These are phyloP conservation scores for Mus spicilegus DNA, from an alignment of 2,113 vertebrate species.

Conservation along the genomic window DNA sequence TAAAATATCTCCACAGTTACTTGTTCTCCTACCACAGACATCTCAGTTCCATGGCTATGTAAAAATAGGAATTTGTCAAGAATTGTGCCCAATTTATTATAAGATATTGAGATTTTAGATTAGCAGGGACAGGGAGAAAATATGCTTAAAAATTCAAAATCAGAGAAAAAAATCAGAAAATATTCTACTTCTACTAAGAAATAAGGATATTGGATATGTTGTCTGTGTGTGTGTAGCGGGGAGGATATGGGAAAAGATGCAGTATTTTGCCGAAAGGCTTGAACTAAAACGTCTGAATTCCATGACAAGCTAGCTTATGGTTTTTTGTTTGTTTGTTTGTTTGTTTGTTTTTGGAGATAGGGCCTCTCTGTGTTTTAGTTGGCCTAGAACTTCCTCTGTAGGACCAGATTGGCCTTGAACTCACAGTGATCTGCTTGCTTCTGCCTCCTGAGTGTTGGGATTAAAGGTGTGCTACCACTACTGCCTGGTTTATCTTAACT, in stretches of 20 bases:
- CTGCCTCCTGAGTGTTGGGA: background rate
- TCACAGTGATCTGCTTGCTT: too few relatives aligned
- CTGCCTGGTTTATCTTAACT: background rate
- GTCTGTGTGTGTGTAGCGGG: background rate
- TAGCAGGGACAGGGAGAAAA: background rate
- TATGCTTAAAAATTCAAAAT: background rate
- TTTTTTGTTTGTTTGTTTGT: too few relatives aligned
- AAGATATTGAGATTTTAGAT: conserved; percentile 26
- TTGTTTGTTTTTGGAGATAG: background rate
- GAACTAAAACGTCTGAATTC: background rate
- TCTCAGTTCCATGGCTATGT: background rate
- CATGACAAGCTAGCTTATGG: background rate
- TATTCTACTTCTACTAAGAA: background rate
- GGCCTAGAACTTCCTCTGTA: background rate
- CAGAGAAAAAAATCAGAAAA: background rate
- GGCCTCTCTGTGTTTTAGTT: background rate
- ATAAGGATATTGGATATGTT: background rate
- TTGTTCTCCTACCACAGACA: background rate
- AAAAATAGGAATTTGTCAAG: conserved; percentile 47
- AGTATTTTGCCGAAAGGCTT: background rate
- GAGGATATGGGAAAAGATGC: background rate
- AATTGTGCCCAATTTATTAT: background rate
- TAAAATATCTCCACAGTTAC: background rate
- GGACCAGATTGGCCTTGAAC: background rate
- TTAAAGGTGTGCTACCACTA: background rate